Evolutionary conservation across 2,888 invertebrate species (phyloP), one percentile per base, ranked within the genome.

Genomic region (Ophion slaviceki): DNA sequence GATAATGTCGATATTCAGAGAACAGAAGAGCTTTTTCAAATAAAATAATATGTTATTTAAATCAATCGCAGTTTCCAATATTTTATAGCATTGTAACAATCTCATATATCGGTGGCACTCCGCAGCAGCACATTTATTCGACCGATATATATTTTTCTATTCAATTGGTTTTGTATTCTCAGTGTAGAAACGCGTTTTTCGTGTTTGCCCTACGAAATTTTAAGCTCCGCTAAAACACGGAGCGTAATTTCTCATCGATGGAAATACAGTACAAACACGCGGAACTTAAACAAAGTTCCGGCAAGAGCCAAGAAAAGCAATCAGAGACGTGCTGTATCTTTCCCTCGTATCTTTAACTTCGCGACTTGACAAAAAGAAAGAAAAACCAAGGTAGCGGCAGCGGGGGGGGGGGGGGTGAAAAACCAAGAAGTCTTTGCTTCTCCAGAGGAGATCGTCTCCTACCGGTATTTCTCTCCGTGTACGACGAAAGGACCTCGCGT

Each of bases 281-380:
- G 68, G 80, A 80, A 68, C 66, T 72, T 62, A 86, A 85, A 85
- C 86, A 82, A 71, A 85, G 78, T 82, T 75, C 74, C 78, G 59
- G 67, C 10, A 82, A 87, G 87, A 82, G 85, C 87, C 87, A 88
- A 88, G 90, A 88, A 91, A 92, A 92, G 92, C 91, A 92, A 93
- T 93, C 92, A 90, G 89, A 91, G 89, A 90, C 92, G 92, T 92
- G 92, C 91, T 87, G 90, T 91, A 92, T 92, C 92, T 92, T 89
- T 70, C 75, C 85, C 86, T 88, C 88, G 90, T 90, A 92, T 92
- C 91, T 91, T 84, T 61, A 70, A 78, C 83, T 79, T 77, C 83
- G 71, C 47, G 80, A 64, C 74, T 84, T 68, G 87, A 47, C 59
- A 78, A 24, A 28, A 45, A 62, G 20, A 32, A 53, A 17, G 32